Evolutionary conservation across 2,797 vertebrate genomes (phyloP).

Genomic region (Brachyrhaphis roseni): DNA sequence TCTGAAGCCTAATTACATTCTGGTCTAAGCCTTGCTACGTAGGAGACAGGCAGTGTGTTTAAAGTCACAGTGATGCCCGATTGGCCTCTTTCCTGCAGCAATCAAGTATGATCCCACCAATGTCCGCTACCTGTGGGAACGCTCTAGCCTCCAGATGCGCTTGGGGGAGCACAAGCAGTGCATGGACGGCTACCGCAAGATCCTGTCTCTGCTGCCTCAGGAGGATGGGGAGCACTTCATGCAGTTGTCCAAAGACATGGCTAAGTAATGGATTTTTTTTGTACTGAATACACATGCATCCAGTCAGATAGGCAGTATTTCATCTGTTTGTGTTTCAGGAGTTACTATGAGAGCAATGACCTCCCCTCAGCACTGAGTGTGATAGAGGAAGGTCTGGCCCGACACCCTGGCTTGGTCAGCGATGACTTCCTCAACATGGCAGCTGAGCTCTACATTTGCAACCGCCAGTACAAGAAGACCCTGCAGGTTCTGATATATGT

Average conservation of each 20-base stretch:
- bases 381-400: slow-evolving; percentile 89
- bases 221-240: slow-evolving; percentile 96
- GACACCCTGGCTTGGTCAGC: slow-evolving; percentile 90
- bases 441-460: slow-evolving; percentile 92
- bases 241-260: slow-evolving; percentile 97
- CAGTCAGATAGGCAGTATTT: background rate
- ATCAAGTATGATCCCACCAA: slow-evolving; percentile 94
- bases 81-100: slow-evolving; percentile 72
- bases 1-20: background rate
- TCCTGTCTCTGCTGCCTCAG: slow-evolving; percentile 90
- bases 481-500: slow-evolving; percentile 82
- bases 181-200: slow-evolving; percentile 96
- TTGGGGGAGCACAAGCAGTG: slow-evolving; percentile 94
- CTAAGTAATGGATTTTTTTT: slow-evolving; percentile 72
- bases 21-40: background rate
- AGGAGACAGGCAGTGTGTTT: background rate
- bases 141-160: slow-evolving; percentile 93
- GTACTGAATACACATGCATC: background rate
- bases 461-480: slow-evolving; percentile 89
- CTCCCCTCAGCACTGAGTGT: slow-evolving; percentile 90
- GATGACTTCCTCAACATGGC: slow-evolving; percentile 95
- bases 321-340: slow-evolving; percentile 76
- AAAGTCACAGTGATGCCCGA: background rate
- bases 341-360: slow-evolving; percentile 96
- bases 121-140: slow-evolving; percentile 94